Conservation (phyloP, 2,113 vertebrate genomes). For the Hyperoodon ampullatus region DNA sequence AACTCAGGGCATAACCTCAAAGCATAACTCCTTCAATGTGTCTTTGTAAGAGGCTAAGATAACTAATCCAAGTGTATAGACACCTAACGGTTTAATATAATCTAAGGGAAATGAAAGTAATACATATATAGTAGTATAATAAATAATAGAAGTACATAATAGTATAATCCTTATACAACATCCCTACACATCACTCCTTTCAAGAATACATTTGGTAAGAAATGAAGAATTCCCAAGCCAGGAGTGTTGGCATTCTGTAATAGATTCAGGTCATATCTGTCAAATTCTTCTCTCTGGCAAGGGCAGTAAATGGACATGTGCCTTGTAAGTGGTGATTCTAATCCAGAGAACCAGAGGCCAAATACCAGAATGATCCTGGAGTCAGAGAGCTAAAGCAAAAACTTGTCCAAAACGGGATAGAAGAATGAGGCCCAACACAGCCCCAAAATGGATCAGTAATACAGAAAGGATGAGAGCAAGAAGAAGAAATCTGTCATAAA, state of each 20-base stretch:
- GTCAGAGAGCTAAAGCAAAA: background rate
- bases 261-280: background rate
- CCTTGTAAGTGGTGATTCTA: background rate
- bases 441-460: background rate
- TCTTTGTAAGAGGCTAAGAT: background rate
- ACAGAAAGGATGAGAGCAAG: background rate
- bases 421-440: background rate
- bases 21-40: background rate
- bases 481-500: background rate
- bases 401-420: background rate
- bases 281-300: background rate
- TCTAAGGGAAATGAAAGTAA: background rate
- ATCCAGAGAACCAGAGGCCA: background rate
- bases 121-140: background rate
- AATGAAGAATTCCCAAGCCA: background rate
- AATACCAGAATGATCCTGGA: background rate
- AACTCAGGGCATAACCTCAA: background rate
- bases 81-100: background rate
- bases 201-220: background rate
- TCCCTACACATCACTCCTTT: background rate
- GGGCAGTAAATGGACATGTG: background rate
- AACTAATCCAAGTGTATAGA: background rate
- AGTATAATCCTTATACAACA: background rate
- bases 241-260: background rate
- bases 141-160: background rate